Evolutionary conservation across 92 coral and sea anemone genomes (phyloP).

Genomic region (Montipora capitata): DNA sequence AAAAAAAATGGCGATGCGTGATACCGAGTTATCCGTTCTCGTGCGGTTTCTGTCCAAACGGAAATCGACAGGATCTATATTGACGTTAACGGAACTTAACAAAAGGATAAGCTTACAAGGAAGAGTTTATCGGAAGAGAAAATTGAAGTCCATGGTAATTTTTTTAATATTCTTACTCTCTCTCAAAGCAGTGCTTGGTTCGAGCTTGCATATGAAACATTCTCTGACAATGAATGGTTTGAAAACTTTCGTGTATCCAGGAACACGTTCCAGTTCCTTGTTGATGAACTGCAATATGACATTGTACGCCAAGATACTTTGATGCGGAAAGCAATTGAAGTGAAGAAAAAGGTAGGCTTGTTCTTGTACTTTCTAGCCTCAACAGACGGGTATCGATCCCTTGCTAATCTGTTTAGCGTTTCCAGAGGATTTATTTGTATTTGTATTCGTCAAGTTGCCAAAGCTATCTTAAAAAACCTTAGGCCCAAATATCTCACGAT

Average conservation of each 20-base stretch:
- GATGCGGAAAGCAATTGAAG: too few relatives aligned
- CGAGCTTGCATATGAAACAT: conserved; percentile 14
- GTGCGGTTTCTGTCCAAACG: background rate
- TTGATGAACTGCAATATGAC: conserved; percentile 29
- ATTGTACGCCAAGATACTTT: too few relatives aligned
- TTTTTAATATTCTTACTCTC: conserved; percentile 11
- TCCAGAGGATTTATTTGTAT: conserved; percentile 24
- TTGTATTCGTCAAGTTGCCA: conserved; percentile 33
- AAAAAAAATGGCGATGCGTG: background rate
- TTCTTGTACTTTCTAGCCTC: conserved; percentile 42
- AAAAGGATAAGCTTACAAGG: background rate
- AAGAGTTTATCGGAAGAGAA: conserved; percentile 4
- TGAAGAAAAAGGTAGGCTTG: too few relatives aligned
- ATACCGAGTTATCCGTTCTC: background rate
- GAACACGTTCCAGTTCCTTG: conserved; percentile 43
- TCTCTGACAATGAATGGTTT: conserved; percentile 40
- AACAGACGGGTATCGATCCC: conserved; percentile 42
- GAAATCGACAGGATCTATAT: background rate
- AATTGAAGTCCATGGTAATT: conserved; percentile 15
- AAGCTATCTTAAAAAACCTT: conserved; percentile 28
- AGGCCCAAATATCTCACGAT: conserved; percentile 39
- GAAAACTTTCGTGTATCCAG: conserved; percentile 36
- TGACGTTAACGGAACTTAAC: background rate
- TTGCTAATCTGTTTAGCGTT: conserved; percentile 40
- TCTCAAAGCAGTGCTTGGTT: conserved; percentile 40